These are phyloP conservation scores for Bilobella aurantiaca DNA, from an alignment of 1,140 invertebrate genomes.

Conservation along the genomic window DNA sequence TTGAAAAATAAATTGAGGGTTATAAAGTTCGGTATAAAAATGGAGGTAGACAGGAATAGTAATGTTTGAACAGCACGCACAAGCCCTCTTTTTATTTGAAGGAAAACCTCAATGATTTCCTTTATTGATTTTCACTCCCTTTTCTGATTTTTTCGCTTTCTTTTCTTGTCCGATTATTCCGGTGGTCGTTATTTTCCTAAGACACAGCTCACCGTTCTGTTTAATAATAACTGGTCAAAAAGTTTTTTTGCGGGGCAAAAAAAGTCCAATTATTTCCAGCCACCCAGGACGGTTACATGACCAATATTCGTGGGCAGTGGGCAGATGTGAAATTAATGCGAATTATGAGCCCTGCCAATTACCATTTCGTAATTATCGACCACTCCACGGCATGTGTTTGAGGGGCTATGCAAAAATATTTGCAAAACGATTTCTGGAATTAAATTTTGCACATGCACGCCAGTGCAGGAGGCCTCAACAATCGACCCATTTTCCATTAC, in stretches of 20 bases:
- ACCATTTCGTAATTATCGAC: background rate
- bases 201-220: no score
- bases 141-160: background rate
- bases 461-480: no score
- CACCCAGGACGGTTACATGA: background rate
- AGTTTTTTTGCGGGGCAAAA: no score
- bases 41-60: background rate
- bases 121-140: slow-evolving; percentile 4
- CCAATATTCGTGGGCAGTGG: background rate
- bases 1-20: background rate
- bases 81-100: background rate
- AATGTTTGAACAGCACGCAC: slow-evolving; percentile 18
- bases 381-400: background rate
- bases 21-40: background rate
- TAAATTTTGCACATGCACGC: no score
- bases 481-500: no score
- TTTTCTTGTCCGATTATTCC: background rate
- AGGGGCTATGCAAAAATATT: no score
- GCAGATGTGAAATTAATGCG: background rate
- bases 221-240: no score
- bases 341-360: background rate
- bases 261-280: background rate
- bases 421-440: no score
- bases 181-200: no score
- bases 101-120: slow-evolving; percentile 11